A percentile compares a stretch with the other conserved stretches of the same genome.
phyloP scores from a whole-genome alignment of 23 tunicate genomes.

The Phallusia fumigata region DNA sequence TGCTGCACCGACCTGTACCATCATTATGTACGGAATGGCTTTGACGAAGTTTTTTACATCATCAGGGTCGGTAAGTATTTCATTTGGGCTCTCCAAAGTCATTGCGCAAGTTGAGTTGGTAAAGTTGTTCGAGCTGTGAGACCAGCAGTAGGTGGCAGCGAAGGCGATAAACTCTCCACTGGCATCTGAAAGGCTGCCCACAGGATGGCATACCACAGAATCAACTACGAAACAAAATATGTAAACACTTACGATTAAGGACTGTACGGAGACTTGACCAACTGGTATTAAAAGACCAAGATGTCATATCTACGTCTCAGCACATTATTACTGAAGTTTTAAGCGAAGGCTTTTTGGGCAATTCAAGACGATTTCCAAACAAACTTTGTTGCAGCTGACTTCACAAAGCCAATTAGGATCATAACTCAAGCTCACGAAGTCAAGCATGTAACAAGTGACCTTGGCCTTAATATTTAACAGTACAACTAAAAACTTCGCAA shows the following conservation, averaged over 20 bases:
- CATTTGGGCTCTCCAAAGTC: neutral
- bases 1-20: slow-evolving; percentile 31
- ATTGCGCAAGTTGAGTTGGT: neutral
- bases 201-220: slow-evolving; percentile 42
- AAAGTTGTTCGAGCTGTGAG: neutral
- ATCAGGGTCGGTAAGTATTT: slow-evolving; percentile 2
- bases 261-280: too few species aligned
- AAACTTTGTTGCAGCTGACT: too few species aligned
- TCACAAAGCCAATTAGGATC: too few species aligned
- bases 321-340: neutral
- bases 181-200: neutral
- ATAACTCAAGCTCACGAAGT: too few species aligned
- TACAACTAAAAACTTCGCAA: too few species aligned
- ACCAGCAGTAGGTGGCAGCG: slow-evolving; percentile 56
- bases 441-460: too few species aligned
- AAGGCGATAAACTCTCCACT: slow-evolving; percentile 30
- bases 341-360: neutral
- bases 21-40: slow-evolving; percentile 46
- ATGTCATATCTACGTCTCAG: too few species aligned
- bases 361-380: too few species aligned
- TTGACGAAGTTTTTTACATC: slow-evolving; percentile 27
- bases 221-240: slow-evolving; percentile 6
- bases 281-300: too few species aligned
- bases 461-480: too few species aligned
- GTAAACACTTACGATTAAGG: too few species aligned